Percentiles rank a stretch among this genome's conserved stretches.
Conservation (phyloP, 2,888 invertebrate species). For the Platycheirus rosarum region DNA sequence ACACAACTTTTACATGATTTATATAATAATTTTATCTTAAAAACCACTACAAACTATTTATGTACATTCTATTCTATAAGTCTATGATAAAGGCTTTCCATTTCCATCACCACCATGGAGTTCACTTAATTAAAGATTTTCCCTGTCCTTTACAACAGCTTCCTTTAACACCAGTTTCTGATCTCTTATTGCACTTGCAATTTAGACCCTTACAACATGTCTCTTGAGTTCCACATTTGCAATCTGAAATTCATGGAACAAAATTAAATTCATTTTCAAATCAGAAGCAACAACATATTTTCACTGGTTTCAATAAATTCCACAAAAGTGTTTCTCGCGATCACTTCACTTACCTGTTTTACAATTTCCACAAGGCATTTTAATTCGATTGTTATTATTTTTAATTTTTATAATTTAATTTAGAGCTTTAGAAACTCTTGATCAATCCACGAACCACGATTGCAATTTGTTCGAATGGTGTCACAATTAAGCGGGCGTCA, state of each 20-base stretch:
- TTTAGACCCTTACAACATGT: slow-evolving; percentile 48
- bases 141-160: slow-evolving; percentile 63
- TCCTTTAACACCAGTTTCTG: slow-evolving; percentile 35
- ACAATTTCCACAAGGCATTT: slow-evolving; percentile 66
- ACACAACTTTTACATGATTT: too few species aligned
- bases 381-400: slow-evolving; percentile 33
- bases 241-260: slow-evolving; percentile 40
- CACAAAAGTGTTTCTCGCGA: neutral
- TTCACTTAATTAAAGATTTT: slow-evolving; percentile 37
- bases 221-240: slow-evolving; percentile 58
- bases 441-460: slow-evolving; percentile 29
- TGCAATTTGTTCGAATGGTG: slow-evolving; percentile 59
- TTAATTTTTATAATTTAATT: neutral
- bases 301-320: too few species aligned
- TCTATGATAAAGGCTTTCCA: too few species aligned
- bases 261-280: neutral
- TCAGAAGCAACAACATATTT: too few species aligned
- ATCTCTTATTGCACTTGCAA: slow-evolving; percentile 48
- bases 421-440: slow-evolving; percentile 11
- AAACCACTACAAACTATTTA: too few species aligned
- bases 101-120: too few species aligned
- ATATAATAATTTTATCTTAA: too few species aligned
- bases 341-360: slow-evolving; percentile 51
- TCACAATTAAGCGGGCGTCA: slow-evolving; percentile 42
- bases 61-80: too few species aligned